Base-by-base conservation (phyloP, 2,113 vertebrate species). In the Polypterus senegalus region DNA sequence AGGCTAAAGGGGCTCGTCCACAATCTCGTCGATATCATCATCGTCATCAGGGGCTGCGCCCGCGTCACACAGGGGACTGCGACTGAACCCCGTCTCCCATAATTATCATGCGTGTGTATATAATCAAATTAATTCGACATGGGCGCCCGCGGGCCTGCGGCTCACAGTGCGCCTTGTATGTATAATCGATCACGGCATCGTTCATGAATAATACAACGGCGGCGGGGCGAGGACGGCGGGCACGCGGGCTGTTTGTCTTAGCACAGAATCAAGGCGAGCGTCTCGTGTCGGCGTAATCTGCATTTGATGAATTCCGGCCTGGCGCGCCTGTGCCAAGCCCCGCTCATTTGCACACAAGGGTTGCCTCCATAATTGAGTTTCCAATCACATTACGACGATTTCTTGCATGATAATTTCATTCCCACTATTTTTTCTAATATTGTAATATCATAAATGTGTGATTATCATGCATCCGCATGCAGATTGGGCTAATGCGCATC, bases 331-430 rank as follows among this genome's bases (percentile, higher is more conserved):
- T 89, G 91, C 93, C 89, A 94, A 90, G 87, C 89, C 91, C 88
- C 92, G 93, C 94, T 97, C 97, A 98, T 98, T 97, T 92, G 87
- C 89, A 76, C 81, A 94, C 92, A 94, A 86, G 88, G 92, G 89
- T 94, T 91, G 91, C 89, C 88, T 92, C 86, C 79, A 81, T 97
- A 98, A 98, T 98, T 97, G 93, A 97, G 92, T 98, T 98, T 97
- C 90, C 94, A 97, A 98, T 98, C 97, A 97, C 91, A 94, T 98
- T 97, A 97, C 93, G 94, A 98, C 97, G 95, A 96, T 98, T 97
- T 88, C 83, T 84, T 89, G 90, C 94, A 89, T 88, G 90, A 91
- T 97, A 98, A 98, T 97, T 98, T 90, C 97, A 98, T 98, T 91
- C 89, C 89, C 86, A 87, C 87, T 94, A 92, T 92, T 91, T 91